Evolutionary conservation across 1,140 invertebrate species (phyloP), one percentile per base, ranked within the genome.

Genomic region (Marisa cornuarietis): DNA sequence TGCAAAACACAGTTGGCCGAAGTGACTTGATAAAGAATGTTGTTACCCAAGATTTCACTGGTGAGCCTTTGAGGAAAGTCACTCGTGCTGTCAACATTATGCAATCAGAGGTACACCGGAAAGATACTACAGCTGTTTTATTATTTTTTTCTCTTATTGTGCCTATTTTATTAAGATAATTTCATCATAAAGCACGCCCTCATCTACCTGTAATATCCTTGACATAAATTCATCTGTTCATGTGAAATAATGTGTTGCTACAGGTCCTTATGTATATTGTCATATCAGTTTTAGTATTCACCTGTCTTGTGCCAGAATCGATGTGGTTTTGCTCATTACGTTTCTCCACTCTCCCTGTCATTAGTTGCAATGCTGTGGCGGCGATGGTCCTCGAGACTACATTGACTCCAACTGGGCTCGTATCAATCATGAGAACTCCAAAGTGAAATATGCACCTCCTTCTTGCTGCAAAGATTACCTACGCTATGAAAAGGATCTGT

Each of bases 311-410:
- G 6, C 31, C 2, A 42, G 31, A 42, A 42, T 42, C 31, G 6
- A 42, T 31, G 26, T 9, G 14, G 49, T 78, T 49, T 31, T 49
- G 13, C 16, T 42, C 16, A 26, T n/a, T 0, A 20, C 1, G 7
- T 18, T n/a, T n/a, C 1, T 54, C 24, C 26, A 13, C 11, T 66
- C 20, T 52, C 26, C 65, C 7, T 75, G 22, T 76, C 66, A 61
- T 72, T 72, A 85, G 83, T 62, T 85, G 79, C 79, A 80, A 49
- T 85, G 83, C 66, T 85, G 83, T 77, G 83, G 83, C 8, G 83
- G 76, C 1, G 65, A n/a, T 13, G 42, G 61, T 61, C 80, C 78
- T 14, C 16, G 65, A 24, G 83, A 85, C 74, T 85, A 85, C 72
- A 18, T 2, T 11, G 13, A 77, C 22, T 83, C 83, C 22, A 73